These are phyloP conservation scores for Drosophila virilis DNA, from an alignment of 1,140 invertebrate species.

Conservation along the genomic window DNA sequence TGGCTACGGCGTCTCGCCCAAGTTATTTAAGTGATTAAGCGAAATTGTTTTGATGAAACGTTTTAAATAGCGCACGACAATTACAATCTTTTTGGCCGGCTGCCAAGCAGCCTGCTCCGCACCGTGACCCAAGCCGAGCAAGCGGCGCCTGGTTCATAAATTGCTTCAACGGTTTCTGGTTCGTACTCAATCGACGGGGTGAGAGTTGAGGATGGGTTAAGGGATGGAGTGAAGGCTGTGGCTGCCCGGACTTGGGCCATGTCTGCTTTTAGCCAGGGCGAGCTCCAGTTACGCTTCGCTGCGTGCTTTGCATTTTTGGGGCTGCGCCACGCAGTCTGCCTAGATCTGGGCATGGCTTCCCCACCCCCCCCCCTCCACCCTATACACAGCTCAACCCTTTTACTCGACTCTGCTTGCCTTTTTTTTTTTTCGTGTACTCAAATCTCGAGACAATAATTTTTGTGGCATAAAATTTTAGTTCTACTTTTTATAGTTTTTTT, in stretches of 20 bases:
- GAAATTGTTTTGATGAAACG: conserved; percentile 52
- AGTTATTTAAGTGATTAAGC: conserved; percentile 59
- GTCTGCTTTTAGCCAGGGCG: background rate
- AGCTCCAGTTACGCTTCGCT: conserved; percentile 16
- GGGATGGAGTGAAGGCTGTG: too few species aligned
- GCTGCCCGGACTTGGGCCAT: conserved; percentile 12
- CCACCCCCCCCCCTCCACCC: background rate
- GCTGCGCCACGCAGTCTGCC: too few species aligned
- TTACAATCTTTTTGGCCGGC: conserved; percentile 1
- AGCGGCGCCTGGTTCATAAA: background rate
- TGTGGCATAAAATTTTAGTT: conserved; percentile 76
- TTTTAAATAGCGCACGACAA: conserved; percentile 30
- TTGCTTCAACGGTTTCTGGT: conserved; percentile 1
- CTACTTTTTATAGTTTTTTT: conserved; percentile 56
- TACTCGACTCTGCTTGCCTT: background rate
- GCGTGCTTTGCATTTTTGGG: conserved; percentile 3
- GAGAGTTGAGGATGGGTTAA: too few species aligned
- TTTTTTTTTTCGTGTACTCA: conserved; percentile 42
- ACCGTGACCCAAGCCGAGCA: background rate
- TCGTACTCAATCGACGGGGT: conserved; percentile 6
- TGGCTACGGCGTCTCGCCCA: background rate
- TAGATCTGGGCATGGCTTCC: too few species aligned
- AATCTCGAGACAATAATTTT: conserved; percentile 78
- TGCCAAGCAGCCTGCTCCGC: background rate
- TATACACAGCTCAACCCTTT: conserved; percentile 24